Evolutionary conservation across 2,113 vertebrate genomes (phyloP), one percentile per base, ranked within the genome.

Genomic region (Micronycteris hirsuta): DNA sequence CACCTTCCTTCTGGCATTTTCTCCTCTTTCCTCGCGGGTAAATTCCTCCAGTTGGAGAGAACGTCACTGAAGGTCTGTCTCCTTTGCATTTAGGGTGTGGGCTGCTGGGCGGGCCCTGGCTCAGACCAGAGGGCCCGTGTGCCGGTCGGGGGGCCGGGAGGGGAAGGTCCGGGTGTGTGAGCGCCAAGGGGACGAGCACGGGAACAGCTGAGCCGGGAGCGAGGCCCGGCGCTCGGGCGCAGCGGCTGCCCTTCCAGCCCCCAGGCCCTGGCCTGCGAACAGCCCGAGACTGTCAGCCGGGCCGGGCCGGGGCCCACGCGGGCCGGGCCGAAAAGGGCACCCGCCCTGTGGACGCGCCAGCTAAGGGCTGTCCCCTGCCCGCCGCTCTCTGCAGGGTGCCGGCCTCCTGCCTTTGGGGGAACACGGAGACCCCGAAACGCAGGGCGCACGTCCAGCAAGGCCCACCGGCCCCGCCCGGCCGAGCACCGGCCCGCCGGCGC

Each of bases 401-500:
- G 24, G 31, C 33, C 49, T 76, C 45, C 68, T 52, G 63, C 14
- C 26, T 43, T 7, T 20, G 31, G 52, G 70, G 14, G 1, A 8
- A 28, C 19, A 0, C 16, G 43, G 43, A 96, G 70, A 93, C 89
- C 74, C 76, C 26, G n/a, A 92, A 81, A 68, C 31, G 49, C 70
- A 43, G 89, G 56, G 67, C 41, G 80, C 85, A 36, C 71, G 36
- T 87, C 49, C 43, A 22, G 31, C 6, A 10, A 31, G 67, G 33
- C 10, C 33, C 36, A 4, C 49, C 2, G 1, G 1, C 56, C 28
- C 22, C 2, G 7, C n/a, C 11, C 38, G 0, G 4, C 61, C 5
- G 3, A 13, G n/a, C 6, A 56, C 86, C 43, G 24, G 63, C 91
- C 80, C 14, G 13, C 93, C 96, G 94, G 97, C 96, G 98, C 98